A percentile compares a stretch with the other conserved stretches of the same genome.
Evolutionary conservation across 2,888 invertebrate genomes (phyloP).

Genomic region (Cinara cedri): DNA sequence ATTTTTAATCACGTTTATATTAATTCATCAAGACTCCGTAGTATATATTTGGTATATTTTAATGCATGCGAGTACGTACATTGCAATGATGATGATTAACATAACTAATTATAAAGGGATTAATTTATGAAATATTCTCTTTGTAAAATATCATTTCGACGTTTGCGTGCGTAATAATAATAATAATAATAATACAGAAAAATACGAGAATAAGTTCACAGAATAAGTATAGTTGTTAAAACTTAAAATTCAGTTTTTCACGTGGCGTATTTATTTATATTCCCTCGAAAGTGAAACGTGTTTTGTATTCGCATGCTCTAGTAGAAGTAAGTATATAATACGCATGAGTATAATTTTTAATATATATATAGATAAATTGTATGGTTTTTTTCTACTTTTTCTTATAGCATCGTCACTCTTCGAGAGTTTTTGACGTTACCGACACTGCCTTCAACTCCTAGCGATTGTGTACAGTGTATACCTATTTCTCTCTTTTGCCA

Average conservation of each 20-base stretch:
- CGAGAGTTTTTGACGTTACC: no score
- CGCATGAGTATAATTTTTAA: neutral
- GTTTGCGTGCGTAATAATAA: neutral
- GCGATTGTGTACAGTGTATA: no score
- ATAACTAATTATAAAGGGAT: slow-evolving; percentile 6
- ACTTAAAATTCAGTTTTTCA: neutral
- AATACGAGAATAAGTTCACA: no score
- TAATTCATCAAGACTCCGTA: neutral
- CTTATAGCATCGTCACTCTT: no score
- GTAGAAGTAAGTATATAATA: neutral
- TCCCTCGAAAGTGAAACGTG: neutral
- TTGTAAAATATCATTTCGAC: neutral
- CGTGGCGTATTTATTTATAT: neutral
- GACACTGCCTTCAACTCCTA: no score
- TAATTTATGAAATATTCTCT: slow-evolving; percentile 23
- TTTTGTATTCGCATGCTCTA: neutral
- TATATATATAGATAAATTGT: no score
- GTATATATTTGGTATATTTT: neutral
- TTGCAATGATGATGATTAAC: neutral
- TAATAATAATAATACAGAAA: neutral
- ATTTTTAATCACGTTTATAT: slow-evolving; percentile 9
- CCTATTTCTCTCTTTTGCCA: no score
- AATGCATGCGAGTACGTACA: neutral
- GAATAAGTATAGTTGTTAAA: neutral
- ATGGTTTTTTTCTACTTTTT: neutral